These are phyloP conservation scores for Oxyura jamaicensis DNA, from an alignment of 2,113 vertebrate species.

Conservation along the genomic window DNA sequence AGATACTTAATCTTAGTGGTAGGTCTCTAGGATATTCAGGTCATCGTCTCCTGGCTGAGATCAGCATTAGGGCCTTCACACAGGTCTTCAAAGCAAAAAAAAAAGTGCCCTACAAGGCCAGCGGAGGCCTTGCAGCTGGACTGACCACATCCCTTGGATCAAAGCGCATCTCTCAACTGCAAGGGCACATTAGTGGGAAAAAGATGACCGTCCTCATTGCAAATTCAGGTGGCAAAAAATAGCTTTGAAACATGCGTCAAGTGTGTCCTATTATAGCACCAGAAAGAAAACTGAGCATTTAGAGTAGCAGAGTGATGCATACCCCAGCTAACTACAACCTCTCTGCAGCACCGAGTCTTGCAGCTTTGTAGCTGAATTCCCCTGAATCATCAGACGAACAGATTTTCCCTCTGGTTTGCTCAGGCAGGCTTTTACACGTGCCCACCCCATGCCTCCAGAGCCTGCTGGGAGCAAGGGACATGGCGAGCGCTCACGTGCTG, in stretches of 20 bases:
- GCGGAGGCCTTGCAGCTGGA: background rate
- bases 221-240: background rate
- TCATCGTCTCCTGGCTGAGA: background rate
- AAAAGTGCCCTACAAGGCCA: background rate
- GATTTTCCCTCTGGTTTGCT: background rate
- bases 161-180: background rate
- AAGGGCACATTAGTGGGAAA: background rate
- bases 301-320: background rate
- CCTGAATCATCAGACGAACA: background rate
- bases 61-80: background rate
- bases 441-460: background rate
- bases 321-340: background rate
- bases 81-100: background rate
- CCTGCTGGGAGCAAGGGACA: rapidly evolving
- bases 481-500: rapidly evolving
- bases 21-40: background rate
- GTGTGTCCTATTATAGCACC: background rate
- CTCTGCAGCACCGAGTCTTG: background rate
- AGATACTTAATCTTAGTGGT: background rate
- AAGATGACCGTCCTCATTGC: background rate
- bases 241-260: background rate
- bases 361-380: background rate
- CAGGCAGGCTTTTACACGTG: background rate
- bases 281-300: background rate
- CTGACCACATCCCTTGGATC: background rate